A percentile compares a stretch with the other conserved stretches of the same genome.
Evolutionary conservation across 2,113 vertebrate genomes (phyloP).

Genomic region (Colistium nudipinnis): DNA sequence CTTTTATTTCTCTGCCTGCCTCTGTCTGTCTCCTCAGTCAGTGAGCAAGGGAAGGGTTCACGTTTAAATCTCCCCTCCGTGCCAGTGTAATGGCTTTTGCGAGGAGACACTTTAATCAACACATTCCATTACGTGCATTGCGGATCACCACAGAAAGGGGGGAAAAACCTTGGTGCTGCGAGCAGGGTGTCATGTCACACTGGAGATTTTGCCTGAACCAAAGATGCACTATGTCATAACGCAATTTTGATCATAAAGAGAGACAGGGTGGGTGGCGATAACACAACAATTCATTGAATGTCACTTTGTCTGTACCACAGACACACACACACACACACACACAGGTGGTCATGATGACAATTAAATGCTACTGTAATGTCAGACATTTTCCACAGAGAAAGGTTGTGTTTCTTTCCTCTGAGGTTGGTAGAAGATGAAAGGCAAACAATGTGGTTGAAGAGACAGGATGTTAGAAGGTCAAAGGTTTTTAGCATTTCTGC

Average conservation of each 20-base stretch:
- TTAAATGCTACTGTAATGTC: constrained; percentile 1
- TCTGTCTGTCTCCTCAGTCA: constrained; percentile 3
- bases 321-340: neutral
- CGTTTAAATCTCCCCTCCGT: neutral
- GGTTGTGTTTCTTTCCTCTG: constrained; percentile 43
- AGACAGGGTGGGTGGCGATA: constrained; percentile 40
- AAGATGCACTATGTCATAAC: neutral
- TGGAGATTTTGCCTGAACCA: neutral
- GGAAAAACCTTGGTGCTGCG: neutral
- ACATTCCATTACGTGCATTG: constrained; percentile 26
- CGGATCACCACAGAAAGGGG: constrained; percentile 32
- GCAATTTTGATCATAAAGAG: constrained; percentile 49
- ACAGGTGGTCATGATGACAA: constrained; percentile 40
- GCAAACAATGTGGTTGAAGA: constrained; percentile 41
- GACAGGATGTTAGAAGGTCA: constrained; percentile 70
- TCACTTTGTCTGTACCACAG: constrained; percentile 2
- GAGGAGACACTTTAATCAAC: constrained; percentile 10
- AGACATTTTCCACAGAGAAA: constrained; percentile 57
- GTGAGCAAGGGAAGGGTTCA: neutral
- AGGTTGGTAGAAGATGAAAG: constrained; percentile 40
- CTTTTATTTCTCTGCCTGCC: constrained; percentile 33
- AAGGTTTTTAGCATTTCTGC: constrained; percentile 24
- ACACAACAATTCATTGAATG: constrained; percentile 10
- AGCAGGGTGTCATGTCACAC: constrained; percentile 1
- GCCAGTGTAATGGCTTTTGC: neutral